Evolutionary conservation across 2,888 invertebrate genomes (phyloP).

Genomic region (Calephelis perditalis): DNA sequence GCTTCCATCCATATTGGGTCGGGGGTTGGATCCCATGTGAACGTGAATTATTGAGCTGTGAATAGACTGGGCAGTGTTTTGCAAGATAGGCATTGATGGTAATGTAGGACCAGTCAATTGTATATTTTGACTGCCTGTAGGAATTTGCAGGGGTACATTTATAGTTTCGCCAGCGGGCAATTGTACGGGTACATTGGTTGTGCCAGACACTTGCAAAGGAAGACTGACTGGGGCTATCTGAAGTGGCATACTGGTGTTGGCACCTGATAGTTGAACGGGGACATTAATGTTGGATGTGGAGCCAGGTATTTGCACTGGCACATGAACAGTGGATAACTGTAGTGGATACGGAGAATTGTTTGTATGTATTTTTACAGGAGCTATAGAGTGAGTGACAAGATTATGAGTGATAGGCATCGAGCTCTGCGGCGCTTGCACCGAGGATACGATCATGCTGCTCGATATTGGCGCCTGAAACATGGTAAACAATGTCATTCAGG

Average conservation of each 20-base stretch:
- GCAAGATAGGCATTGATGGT: conserved; percentile 66
- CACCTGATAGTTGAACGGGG: conserved; percentile 63
- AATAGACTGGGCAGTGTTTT: conserved; percentile 51
- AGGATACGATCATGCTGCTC: conserved; percentile 73
- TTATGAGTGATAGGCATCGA: conserved; percentile 65
- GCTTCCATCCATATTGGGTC: conserved; percentile 53
- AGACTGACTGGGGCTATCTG: conserved; percentile 66
- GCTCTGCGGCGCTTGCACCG: conserved; percentile 67
- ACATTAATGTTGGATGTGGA: conserved; percentile 68
- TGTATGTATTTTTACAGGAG: conserved; percentile 66
- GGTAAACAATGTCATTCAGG: conserved; percentile 47
- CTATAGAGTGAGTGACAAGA: conserved; percentile 65
- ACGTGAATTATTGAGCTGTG: conserved; percentile 69
- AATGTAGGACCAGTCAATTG: conserved; percentile 52
- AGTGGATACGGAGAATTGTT: conserved; percentile 60
- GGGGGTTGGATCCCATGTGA: conserved; percentile 63
- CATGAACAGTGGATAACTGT: conserved; percentile 67
- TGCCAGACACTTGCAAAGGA: conserved; percentile 62
- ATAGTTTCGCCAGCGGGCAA: conserved; percentile 65
- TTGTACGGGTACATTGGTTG: conserved; percentile 64
- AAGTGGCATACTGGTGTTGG: conserved; percentile 56
- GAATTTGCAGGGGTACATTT: conserved; percentile 66
- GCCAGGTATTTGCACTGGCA: conserved; percentile 70
- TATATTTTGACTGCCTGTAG: conserved; percentile 54
- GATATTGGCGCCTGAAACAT: conserved; percentile 69